phyloP scores from a whole-genome alignment of 2,888 invertebrate genomes.

The Yponomeuta sedellus region DNA sequence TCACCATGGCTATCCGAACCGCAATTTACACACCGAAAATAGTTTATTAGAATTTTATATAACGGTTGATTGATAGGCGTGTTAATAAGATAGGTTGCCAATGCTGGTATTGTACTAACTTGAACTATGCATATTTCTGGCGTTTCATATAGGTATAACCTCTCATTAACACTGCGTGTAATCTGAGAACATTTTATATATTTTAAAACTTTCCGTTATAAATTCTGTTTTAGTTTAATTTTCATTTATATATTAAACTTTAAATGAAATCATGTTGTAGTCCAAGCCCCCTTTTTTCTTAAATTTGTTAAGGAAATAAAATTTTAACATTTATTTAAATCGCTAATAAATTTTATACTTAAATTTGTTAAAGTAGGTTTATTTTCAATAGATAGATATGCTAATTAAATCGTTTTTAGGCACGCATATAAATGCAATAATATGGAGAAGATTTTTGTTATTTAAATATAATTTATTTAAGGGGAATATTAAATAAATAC shows the following conservation, averaged over 20 bases:
- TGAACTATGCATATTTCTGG: background rate
- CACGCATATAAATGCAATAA: background rate
- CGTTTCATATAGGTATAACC: too few relatives aligned
- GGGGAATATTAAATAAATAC: too few relatives aligned
- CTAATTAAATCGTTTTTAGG: background rate
- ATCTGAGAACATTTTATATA: too few relatives aligned
- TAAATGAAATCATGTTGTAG: too few relatives aligned
- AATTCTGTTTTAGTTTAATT: too few relatives aligned
- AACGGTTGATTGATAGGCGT: background rate
- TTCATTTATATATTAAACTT: too few relatives aligned
- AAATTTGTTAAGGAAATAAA: too few relatives aligned
- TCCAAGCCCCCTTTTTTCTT: too few relatives aligned
- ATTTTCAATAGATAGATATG: background rate
- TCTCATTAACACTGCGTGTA: too few relatives aligned
- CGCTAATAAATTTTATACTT: background rate
- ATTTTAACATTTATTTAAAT: too few relatives aligned
- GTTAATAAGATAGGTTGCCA: background rate
- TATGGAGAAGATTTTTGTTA: background rate
- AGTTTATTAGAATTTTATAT: conserved; percentile 13
- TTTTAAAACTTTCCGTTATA: too few relatives aligned
- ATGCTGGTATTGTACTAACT: background rate
- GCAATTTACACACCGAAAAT: conserved; percentile 37
- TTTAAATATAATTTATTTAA: too few relatives aligned
- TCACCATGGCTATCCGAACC: conserved; percentile 57
- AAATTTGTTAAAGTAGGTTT: background rate